A percentile compares a stretch with the other conserved stretches of the same genome.
Conservation (phyloP, 1,140 invertebrate genomes). For the Scaptodrosophila lebanonensis region DNA sequence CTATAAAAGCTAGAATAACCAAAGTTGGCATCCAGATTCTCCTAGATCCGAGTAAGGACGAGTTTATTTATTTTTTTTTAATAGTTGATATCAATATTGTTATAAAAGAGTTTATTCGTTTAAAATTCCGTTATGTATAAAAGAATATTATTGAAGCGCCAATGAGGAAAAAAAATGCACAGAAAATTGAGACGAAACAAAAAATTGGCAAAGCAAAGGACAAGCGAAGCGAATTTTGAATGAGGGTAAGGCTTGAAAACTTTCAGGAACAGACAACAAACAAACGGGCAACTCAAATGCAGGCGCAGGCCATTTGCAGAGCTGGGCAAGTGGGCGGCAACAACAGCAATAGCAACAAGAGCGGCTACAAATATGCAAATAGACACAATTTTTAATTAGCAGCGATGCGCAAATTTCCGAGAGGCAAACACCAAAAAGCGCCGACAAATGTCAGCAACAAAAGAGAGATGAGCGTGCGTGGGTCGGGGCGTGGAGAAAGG, state of each 20-base stretch:
- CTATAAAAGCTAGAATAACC: no score
- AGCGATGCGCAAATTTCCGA: constrained; percentile 65
- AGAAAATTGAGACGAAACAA: no score
- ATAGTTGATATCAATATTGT: no score
- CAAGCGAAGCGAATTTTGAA: constrained; percentile 40
- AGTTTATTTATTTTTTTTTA: no score
- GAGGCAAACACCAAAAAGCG: constrained; percentile 25
- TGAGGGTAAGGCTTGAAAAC: neutral
- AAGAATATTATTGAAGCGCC: no score
- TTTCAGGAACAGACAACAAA: constrained; percentile 40
- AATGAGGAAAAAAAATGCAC: no score
- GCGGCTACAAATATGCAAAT: constrained; percentile 66
- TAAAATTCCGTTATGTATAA: no score
- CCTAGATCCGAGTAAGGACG: no score
- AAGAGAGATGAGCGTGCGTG: constrained; percentile 34
- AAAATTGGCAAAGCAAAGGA: constrained; percentile 23
- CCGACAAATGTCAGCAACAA: constrained; percentile 65
- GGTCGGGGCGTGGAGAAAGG: constrained; percentile 37
- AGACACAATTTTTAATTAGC: constrained; percentile 75
- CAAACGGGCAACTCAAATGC: constrained; percentile 49
- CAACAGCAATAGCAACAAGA: constrained; percentile 1
- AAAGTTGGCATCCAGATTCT: no score
- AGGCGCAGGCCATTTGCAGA: constrained; percentile 30
- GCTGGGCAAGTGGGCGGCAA: constrained; percentile 5
- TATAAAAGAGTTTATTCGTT: no score